These are phyloP conservation scores for Sipha maydis DNA, from an alignment of 2,888 invertebrate genomes.

Conservation along the genomic window DNA sequence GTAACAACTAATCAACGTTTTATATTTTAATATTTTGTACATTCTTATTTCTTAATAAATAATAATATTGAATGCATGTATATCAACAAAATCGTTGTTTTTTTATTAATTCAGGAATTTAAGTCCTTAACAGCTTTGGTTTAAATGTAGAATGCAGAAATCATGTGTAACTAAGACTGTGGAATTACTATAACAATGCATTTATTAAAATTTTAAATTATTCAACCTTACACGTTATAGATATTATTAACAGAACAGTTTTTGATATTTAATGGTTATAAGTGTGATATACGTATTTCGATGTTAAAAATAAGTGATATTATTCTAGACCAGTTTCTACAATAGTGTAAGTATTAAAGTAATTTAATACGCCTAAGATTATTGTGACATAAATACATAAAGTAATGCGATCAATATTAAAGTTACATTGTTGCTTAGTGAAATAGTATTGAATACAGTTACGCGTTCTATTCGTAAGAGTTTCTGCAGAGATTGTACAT, in stretches of 20 bases:
- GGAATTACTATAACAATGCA: too few relatives aligned
- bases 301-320: background rate
- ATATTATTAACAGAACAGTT: background rate
- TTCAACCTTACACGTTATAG: too few relatives aligned
- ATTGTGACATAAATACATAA: background rate
- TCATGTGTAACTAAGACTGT: too few relatives aligned
- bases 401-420: constrained; percentile 9
- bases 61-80: too few relatives aligned
- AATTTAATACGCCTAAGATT: background rate
- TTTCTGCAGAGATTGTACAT: constrained; percentile 9
- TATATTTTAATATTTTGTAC: too few relatives aligned
- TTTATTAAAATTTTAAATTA: too few relatives aligned
- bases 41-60: too few relatives aligned
- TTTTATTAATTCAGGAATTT: too few relatives aligned
- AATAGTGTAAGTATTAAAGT: background rate
- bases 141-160: too few relatives aligned
- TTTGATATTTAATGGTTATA: background rate
- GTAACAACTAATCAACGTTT: too few relatives aligned
- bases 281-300: background rate
- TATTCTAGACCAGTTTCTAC: background rate
- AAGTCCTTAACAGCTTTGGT: too few relatives aligned
- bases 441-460: background rate
- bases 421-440: background rate
- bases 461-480: background rate
- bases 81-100: too few relatives aligned